Conservation (phyloP, 2,797 vertebrate genomes). For the Chanos chanos region DNA sequence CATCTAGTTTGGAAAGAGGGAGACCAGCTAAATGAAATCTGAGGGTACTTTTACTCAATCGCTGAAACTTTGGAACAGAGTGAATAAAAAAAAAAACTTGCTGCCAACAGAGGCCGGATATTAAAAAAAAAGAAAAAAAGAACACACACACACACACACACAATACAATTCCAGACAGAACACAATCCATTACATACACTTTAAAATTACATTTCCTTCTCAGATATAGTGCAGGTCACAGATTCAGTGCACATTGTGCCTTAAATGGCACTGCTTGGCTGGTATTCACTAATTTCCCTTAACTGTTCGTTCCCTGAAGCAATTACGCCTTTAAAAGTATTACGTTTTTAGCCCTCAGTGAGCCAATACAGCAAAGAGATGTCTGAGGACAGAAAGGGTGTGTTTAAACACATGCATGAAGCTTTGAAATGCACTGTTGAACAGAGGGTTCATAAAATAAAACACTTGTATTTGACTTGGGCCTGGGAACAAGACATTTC, state of each 20-base stretch:
- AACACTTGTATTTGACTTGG: too few species aligned
- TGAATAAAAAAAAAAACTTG: conserved; percentile 12
- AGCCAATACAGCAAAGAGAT: conserved; percentile 12
- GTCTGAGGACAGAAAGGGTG: conserved; percentile 16
- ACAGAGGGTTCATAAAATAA: too few species aligned
- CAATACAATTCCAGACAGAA: conserved; percentile 54
- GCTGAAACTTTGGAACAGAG: conserved; percentile 34
- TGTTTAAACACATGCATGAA: conserved; percentile 11
- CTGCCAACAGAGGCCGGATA: conserved; percentile 49
- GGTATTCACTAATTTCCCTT: conserved; percentile 45
- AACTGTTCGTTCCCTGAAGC: conserved; percentile 41
- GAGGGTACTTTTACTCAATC: conserved; percentile 29
- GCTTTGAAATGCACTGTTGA: background rate
- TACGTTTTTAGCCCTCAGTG: conserved; percentile 12
- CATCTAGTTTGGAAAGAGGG: conserved; percentile 29
- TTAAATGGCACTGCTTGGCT: conserved; percentile 56
- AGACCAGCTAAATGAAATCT: conserved; percentile 25
- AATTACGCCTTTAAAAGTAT: conserved; percentile 33
- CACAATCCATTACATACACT: conserved; percentile 58
- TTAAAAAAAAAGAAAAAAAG: conserved; percentile 57
- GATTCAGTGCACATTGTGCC: conserved; percentile 43
- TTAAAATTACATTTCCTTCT: conserved; percentile 56
- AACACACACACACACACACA: conserved; percentile 58
- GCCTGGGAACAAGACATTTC: too few species aligned
- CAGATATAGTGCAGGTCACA: conserved; percentile 41